Base-by-base conservation (phyloP, 2,888 invertebrate species). In the Dicranocentrus wangi region DNA sequence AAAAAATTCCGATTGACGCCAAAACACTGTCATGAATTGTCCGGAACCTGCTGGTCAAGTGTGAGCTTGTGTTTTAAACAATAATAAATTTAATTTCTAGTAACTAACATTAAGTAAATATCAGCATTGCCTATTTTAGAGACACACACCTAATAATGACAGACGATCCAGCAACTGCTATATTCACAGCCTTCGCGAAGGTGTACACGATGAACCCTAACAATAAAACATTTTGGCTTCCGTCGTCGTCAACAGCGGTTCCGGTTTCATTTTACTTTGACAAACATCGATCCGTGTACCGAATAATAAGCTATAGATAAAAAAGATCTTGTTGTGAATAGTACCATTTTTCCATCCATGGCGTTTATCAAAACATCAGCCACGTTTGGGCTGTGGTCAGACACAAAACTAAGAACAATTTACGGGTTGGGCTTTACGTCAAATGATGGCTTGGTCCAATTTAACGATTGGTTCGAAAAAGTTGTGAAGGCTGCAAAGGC, bases 261-360 rank as follows among this genome's bases (percentile, higher is more conserved):
- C 82, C 82, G 5, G 72, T 82, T 10, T 82, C 82, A 7, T 82
- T 82, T 53, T 82, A 82, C 39, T 82, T 82, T 55, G 82, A 82
- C 25, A 82, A 78, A 51, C 82, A 82, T 47, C 71, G 82, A n/a
- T 77, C 77, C n/a, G 82, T 78, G 13, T 82, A 82, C 23, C 63
- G 82, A 27, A 69, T 82, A 17, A 77, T 82, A 27, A 82, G 82
- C 27, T 82, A 82, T 25, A n/a, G 82, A 77, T 17, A 71, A 69
- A 8, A 77, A 77, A 60, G 73, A 81, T 17, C 72, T 78, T 8
- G 72, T 82, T 10, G 69, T 82, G 17, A 82, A 82, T 28, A 78
- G 77, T 27, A 78, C 82, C 2, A 66, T 82, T 19, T 60, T 77
- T 19, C 82, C 77, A 5, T 51, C 66, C 0, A 82, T 82, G 82